Percentiles rank a stretch among this genome's conserved stretches.
These are phyloP conservation scores for Apoderus coryli DNA, from an alignment of 2,888 invertebrate genomes.

Conservation along the genomic window DNA sequence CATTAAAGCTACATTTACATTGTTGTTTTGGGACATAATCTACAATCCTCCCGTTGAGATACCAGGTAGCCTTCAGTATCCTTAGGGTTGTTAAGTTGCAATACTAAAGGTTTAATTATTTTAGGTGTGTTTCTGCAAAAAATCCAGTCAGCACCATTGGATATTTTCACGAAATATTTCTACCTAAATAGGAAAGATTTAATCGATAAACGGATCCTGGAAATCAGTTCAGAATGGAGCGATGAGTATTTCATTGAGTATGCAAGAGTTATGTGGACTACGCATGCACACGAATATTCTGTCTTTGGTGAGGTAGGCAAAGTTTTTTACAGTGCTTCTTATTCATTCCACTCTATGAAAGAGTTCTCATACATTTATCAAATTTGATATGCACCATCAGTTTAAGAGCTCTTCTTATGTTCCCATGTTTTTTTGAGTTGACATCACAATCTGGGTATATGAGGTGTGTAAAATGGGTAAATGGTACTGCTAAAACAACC, in stretches of 20 bases:
- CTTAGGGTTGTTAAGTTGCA: conserved; percentile 43
- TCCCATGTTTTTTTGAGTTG: too few species aligned
- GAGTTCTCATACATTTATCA: too few species aligned
- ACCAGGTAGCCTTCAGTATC: conserved; percentile 34
- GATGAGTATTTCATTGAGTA: conserved; percentile 29
- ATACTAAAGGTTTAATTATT: too few species aligned
- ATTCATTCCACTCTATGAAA: neutral
- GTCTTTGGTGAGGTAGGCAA: conserved; percentile 16
- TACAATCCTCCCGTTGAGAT: conserved; percentile 35
- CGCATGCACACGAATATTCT: conserved; percentile 25
- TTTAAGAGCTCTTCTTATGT: too few species aligned
- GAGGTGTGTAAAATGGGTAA: too few species aligned
- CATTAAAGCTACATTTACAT: conserved; percentile 22
- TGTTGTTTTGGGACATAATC: conserved; percentile 68
- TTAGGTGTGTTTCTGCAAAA: too few species aligned
- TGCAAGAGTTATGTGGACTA: conserved; percentile 32
- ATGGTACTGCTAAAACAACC: too few species aligned
- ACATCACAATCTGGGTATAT: too few species aligned
- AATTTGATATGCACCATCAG: too few species aligned
- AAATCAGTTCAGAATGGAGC: conserved; percentile 29
- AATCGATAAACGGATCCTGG: conserved; percentile 41
- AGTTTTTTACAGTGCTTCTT: neutral
- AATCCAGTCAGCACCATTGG: conserved; percentile 57
- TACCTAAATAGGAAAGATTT: conserved; percentile 43
- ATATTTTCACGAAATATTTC: conserved; percentile 52